Conservation (phyloP, 2,888 invertebrate species). For the Cataglyphis albicans region DNA sequence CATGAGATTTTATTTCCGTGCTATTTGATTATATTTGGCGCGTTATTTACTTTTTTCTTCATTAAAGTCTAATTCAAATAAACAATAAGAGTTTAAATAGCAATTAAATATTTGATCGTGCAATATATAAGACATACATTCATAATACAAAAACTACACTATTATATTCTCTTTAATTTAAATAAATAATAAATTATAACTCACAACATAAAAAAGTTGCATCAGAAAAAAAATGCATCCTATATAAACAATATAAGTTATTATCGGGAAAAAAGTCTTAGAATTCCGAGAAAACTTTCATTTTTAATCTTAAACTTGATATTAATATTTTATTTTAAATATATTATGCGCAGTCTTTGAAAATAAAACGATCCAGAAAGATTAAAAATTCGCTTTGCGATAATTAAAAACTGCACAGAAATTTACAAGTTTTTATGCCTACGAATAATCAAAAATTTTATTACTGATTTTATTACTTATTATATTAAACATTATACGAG, state of each 20-base stretch:
- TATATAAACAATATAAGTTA: constrained; percentile 16
- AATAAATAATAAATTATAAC: background rate
- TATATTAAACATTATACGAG: constrained; percentile 6
- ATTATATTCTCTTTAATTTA: background rate
- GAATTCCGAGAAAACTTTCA: background rate
- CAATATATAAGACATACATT: background rate
- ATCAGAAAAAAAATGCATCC: background rate
- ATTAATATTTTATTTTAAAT: background rate
- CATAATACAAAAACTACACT: background rate
- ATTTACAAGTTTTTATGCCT: background rate
- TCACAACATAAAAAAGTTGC: background rate
- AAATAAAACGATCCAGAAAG: background rate
- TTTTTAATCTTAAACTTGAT: background rate
- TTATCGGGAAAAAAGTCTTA: background rate
- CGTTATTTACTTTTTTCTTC: background rate
- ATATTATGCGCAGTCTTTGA: background rate
- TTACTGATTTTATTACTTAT: no score
- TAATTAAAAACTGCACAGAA: background rate
- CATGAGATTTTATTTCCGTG: background rate
- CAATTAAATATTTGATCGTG: background rate
- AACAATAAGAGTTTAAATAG: background rate
- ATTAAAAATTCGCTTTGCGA: background rate
- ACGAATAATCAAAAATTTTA: background rate
- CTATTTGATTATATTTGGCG: background rate
- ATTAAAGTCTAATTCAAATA: background rate